Conservation (phyloP, 2,113 vertebrate genomes). For the Psilopsiagon aurifrons region DNA sequence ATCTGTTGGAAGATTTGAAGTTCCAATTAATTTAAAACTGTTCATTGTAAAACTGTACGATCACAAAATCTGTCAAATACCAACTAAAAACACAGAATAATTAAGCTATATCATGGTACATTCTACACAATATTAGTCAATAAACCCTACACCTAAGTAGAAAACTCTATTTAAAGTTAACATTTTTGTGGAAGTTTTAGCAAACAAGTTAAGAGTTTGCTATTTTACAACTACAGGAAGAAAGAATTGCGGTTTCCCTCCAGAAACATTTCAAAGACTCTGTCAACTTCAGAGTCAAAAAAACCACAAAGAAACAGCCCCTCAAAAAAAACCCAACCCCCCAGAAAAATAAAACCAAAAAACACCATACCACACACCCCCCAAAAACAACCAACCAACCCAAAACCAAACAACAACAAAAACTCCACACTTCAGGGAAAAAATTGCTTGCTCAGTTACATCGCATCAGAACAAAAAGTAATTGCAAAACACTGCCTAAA, state of each 20-base stretch:
- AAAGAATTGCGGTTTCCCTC: rapidly evolving
- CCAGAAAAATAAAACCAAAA: too few species aligned
- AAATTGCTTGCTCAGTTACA: not conserved
- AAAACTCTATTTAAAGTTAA: not conserved
- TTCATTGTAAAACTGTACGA: not conserved
- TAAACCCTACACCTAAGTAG: not conserved
- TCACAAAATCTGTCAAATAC: not conserved
- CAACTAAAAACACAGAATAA: not conserved
- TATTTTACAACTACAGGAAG: not conserved
- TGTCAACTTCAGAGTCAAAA: not conserved
- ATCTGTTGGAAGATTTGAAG: slow-evolving; percentile 78
- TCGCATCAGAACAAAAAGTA: not conserved
- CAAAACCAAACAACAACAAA: not conserved
- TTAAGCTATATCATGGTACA: not conserved
- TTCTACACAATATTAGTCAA: not conserved
- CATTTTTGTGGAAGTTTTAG: not conserved
- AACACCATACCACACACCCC: too few species aligned
- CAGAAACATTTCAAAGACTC: not conserved
- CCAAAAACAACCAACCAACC: too few species aligned
- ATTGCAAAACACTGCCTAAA: not conserved
- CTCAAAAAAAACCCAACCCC: too few species aligned
- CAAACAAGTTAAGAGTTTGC: not conserved
- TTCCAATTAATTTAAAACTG: not conserved
- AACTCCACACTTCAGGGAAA: not conserved
- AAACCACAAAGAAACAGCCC: too few species aligned